Evolutionary conservation across 2,888 invertebrate genomes (phyloP), one percentile per base, ranked within the genome.

Genomic region (Eristalinus aeneus): DNA sequence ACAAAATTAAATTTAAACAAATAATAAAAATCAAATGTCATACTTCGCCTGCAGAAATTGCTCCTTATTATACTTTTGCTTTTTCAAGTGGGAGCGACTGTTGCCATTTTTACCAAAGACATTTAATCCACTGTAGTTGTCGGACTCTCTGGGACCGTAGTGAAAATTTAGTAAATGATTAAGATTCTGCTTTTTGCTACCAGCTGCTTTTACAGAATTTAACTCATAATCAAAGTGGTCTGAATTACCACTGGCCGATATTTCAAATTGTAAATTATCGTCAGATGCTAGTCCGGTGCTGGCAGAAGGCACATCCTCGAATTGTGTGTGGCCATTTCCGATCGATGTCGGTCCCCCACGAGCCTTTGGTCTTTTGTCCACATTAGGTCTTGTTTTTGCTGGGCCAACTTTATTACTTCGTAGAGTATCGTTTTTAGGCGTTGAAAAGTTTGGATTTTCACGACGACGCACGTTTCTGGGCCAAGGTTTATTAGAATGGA

Each of bases 21-120:
- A 65, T 2, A 9, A 39, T 20, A n/a, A 46, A 32, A 73, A 16
- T 8, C 4, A 16, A 46, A 46, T 4, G 1, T 56, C 95, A 94
- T 93, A 98, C 98, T 98, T 98, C 80, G 98, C 98, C 93, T 98
- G 97, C 85, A 99, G 93, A 93, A 97, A 99, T 90, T 98, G 96
- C 91, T 98, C 98, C 93, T 98, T 98, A 92, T 97, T 97, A 93
- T 97, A 98, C 91, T 96, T 96, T 89, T 95, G 95, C 80, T 94
- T 94, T 87, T 89, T 89, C 6, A 76, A 67, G 61, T 89, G 85
- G 8, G 81, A 67, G 22, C 89, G 89, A 46, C 88, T 88, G 31
- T 84, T 82, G 58, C 88, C 88, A 53, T 89, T 89, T 58, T 88
- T 88, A 12, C 89, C 89, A 80, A 89, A 89, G 54, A 89, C 87